A percentile compares a stretch with the other conserved stretches of the same genome.
These are phyloP conservation scores for Lutra lutra DNA, from an alignment of 2,797 vertebrate genomes.

Conservation along the genomic window DNA sequence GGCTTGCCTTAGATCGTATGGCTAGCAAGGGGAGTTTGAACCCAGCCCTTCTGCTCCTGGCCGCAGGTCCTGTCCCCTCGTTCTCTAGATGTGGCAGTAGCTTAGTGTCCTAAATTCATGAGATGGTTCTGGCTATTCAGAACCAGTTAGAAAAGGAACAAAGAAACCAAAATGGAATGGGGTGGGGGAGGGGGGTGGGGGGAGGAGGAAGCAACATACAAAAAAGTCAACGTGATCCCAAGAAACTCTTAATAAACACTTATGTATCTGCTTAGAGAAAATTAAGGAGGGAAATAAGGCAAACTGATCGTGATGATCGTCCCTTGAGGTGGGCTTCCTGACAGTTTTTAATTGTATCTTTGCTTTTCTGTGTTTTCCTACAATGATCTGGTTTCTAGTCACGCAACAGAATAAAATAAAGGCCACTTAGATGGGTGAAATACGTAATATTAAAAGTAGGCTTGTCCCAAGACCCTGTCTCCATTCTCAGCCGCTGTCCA, in stretches of 20 bases:
- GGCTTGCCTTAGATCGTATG: background rate
- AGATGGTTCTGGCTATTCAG: background rate
- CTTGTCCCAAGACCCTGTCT: background rate
- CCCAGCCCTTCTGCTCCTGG: background rate
- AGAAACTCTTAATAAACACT: background rate
- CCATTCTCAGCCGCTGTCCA: background rate
- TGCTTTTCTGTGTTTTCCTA: slow-evolving; percentile 16
- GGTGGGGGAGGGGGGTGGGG: accelerated
- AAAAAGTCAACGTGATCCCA: background rate
- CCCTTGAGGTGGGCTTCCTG: background rate
- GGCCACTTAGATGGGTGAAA: background rate
- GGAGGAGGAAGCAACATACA: too few species aligned
- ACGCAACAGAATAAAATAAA: background rate
- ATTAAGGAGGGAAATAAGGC: background rate
- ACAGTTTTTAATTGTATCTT: background rate
- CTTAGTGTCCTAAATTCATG: background rate
- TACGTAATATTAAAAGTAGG: background rate
- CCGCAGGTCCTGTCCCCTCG: background rate
- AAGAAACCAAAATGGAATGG: background rate
- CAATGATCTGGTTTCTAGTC: background rate
- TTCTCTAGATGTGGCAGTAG: background rate
- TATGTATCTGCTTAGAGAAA: background rate
- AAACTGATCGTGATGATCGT: accelerated
- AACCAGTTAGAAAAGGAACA: slow-evolving; percentile 32
- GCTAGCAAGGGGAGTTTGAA: background rate